Evolutionary conservation across 2,888 invertebrate genomes (phyloP).

Genomic region (Andrena hattorfiana): DNA sequence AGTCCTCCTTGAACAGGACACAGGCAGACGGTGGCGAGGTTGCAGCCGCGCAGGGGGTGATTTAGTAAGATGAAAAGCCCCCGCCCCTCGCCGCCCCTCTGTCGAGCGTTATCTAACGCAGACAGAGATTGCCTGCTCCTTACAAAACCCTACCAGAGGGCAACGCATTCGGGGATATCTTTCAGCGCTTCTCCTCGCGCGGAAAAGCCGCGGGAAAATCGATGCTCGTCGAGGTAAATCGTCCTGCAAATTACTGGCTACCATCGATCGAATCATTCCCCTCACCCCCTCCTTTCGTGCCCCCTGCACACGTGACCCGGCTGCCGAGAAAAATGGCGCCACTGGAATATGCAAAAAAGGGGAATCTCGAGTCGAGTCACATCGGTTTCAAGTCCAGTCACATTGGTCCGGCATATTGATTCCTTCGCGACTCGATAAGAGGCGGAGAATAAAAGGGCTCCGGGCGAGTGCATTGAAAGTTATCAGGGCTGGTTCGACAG

Average conservation of each 20-base stretch:
- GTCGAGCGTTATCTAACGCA: slow-evolving; percentile 79
- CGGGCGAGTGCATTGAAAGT: slow-evolving; percentile 10
- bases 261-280: background rate
- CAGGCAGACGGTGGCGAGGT: slow-evolving; percentile 28
- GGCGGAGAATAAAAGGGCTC: background rate
- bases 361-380: background rate
- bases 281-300: background rate
- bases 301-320: background rate
- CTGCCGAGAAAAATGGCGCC: background rate
- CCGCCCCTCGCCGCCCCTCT: slow-evolving; percentile 64
- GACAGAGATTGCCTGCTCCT: slow-evolving; percentile 81
- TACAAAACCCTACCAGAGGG: slow-evolving; percentile 73
- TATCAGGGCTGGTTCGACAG: slow-evolving; percentile 48
- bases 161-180: slow-evolving; percentile 76
- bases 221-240: slow-evolving; percentile 51
- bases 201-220: slow-evolving; percentile 56
- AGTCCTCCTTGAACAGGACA: slow-evolving; percentile 41
- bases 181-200: slow-evolving; percentile 69
- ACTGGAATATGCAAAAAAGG: background rate
- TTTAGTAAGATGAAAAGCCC: slow-evolving; percentile 82
- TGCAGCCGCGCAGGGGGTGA: slow-evolving; percentile 69
- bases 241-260: slow-evolving; percentile 31
- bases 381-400: background rate
- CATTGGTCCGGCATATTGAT: slow-evolving; percentile 10
- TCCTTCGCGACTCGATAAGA: background rate